Evolutionary conservation across 2,888 invertebrate species (phyloP).

Genomic region (Zele albiditarsus): DNA sequence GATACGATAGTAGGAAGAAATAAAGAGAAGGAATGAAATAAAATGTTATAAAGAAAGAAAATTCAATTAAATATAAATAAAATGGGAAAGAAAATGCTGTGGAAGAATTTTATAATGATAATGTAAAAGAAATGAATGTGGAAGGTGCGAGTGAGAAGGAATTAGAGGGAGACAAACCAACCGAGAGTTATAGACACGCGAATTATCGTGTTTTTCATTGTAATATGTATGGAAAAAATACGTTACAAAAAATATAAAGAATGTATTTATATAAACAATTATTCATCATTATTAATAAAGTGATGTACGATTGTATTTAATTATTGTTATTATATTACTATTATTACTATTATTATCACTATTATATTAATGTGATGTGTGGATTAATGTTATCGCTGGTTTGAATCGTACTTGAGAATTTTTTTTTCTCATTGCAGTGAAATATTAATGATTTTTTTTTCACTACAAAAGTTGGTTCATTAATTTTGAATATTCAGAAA

Average conservation of each 20-base stretch:
- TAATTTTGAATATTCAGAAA: too few relatives aligned
- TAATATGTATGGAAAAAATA: slow-evolving; percentile 39
- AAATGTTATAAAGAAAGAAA: slow-evolving; percentile 5
- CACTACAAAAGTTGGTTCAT: too few relatives aligned
- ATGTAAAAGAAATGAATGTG: slow-evolving; percentile 1
- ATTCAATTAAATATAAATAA: slow-evolving; percentile 10
- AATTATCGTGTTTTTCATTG: slow-evolving; percentile 29
- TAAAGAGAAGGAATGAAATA: slow-evolving; percentile 25
- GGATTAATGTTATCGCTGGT: too few relatives aligned
- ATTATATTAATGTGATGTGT: too few relatives aligned
- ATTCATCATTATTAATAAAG: neutral
- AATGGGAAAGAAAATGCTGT: slow-evolving; percentile 8
- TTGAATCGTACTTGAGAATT: too few relatives aligned
- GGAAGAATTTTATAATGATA: slow-evolving; percentile 25
- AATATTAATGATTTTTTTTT: too few relatives aligned
- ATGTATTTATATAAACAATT: slow-evolving; percentile 16
- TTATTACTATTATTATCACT: too few relatives aligned
- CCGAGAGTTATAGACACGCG: slow-evolving; percentile 31
- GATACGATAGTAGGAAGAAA: slow-evolving; percentile 15
- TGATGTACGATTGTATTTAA: too few relatives aligned
- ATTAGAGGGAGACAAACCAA: slow-evolving; percentile 24
- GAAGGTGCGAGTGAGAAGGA: neutral
- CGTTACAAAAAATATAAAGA: slow-evolving; percentile 31
- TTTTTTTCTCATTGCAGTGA: too few relatives aligned
- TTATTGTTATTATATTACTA: too few relatives aligned